These are phyloP conservation scores for Falco columbarius DNA, from an alignment of 2,797 vertebrate species.

Conservation along the genomic window DNA sequence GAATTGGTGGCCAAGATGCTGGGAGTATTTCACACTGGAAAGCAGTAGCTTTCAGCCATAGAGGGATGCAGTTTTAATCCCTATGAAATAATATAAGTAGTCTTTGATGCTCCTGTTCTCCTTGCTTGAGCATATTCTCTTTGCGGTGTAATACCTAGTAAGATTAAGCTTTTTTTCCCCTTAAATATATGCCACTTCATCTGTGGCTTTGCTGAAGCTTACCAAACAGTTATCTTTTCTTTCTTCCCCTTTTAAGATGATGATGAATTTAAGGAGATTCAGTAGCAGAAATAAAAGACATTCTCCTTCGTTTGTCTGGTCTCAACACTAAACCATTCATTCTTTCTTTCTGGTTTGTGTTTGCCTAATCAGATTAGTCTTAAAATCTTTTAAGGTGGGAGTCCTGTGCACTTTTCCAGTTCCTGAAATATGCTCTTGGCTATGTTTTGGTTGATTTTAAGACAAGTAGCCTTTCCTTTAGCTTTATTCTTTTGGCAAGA, in stretches of 20 bases:
- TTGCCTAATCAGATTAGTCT: background rate
- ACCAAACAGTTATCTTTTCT: background rate
- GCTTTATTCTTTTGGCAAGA: background rate
- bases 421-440: background rate
- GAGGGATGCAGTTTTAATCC: background rate
- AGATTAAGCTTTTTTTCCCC: background rate
- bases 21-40: background rate
- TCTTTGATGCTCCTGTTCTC: background rate
- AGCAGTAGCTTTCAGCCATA: background rate
- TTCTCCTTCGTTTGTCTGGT: background rate
- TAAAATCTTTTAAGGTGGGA: background rate
- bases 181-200: background rate
- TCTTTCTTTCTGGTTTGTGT: background rate
- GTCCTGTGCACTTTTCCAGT: background rate
- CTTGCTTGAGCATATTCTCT: background rate
- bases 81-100: background rate
- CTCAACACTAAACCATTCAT: background rate
- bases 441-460: background rate
- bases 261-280: constrained; percentile 19
- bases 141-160: background rate
- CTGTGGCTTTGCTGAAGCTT: background rate
- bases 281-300: background rate
- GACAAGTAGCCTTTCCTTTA: background rate
- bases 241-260: background rate
- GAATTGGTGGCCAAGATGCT: background rate